Conservation (phyloP, 2,797 vertebrate genomes). For the Lycodopsis pacificus region DNA sequence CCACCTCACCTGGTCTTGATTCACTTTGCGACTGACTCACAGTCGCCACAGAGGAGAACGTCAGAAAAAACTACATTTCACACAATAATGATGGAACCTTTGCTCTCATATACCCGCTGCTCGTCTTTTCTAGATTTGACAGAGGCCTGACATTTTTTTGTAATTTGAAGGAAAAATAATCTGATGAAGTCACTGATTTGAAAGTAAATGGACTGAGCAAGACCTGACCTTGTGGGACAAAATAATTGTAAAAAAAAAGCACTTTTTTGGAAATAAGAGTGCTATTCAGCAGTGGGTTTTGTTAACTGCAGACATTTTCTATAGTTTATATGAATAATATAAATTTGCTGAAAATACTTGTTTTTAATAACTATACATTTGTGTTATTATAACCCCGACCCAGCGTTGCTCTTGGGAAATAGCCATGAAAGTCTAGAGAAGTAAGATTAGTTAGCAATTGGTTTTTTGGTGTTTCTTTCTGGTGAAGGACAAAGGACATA, state of each 20-base stretch:
- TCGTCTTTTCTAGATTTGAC: not conserved
- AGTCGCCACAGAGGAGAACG: not conserved
- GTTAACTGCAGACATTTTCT: not conserved
- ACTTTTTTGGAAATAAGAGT: not conserved
- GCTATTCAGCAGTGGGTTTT: not conserved
- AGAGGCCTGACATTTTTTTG: not conserved
- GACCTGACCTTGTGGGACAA: not conserved
- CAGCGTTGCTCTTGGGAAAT: no score
- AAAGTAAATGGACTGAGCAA: not conserved
- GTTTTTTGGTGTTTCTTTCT: not conserved
- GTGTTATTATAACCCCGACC: no score
- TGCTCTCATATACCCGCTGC: not conserved
- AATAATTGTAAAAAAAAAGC: not conserved
- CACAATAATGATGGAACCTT: conserved; percentile 9
- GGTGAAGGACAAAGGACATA: not conserved
- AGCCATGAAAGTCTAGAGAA: no score
- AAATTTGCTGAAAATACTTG: not conserved
- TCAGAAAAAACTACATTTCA: conserved; percentile 19
- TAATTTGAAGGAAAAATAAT: conserved; percentile 8
- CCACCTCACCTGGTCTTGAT: conserved; percentile 13
- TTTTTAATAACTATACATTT: not conserved
- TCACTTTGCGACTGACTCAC: conserved; percentile 9
- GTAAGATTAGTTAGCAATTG: no score
- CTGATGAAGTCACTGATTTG: conserved; percentile 11
- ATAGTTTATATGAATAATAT: not conserved